These are phyloP conservation scores for Morone saxatilis DNA, from an alignment of 2,113 vertebrate genomes.

Conservation along the genomic window DNA sequence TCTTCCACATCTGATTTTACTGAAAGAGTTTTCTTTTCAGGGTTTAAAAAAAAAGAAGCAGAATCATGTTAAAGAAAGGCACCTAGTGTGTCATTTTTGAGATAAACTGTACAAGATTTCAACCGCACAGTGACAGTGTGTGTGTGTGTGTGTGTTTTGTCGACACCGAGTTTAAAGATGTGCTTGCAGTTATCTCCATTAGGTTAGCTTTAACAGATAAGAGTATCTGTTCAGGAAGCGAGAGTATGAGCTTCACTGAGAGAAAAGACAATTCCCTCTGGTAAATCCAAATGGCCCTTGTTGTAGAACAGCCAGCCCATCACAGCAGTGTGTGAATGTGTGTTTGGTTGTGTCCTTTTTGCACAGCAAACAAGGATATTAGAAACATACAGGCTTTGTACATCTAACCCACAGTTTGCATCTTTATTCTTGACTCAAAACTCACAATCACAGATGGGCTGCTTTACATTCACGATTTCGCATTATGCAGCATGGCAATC, in stretches of 20 bases:
- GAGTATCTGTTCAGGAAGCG: conserved; percentile 3
- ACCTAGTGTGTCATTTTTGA: background rate
- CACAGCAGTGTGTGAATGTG: conserved; percentile 25
- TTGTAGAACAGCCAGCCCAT: conserved; percentile 33
- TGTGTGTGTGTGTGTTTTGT: background rate
- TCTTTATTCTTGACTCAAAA: conserved; percentile 46
- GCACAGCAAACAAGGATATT: background rate
- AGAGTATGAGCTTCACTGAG: conserved; percentile 7
- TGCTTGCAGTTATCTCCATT: conserved; percentile 1
- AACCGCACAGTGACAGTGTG: background rate
- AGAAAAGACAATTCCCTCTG: conserved; percentile 15
- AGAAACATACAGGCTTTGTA: conserved; percentile 25
- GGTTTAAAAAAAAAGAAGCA: too few relatives aligned
- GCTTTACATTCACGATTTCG: conserved; percentile 32
- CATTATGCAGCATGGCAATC: conserved; percentile 50
- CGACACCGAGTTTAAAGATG: background rate
- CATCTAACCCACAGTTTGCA: conserved; percentile 33
- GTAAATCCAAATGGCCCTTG: conserved; percentile 39
- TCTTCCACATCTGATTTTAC: background rate
- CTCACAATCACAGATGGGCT: conserved; percentile 44
- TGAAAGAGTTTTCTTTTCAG: background rate
- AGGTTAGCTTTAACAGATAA: conserved; percentile 4
- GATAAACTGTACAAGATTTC: background rate
- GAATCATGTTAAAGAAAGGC: background rate
- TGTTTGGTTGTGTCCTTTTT: conserved; percentile 4